Base-by-base conservation (phyloP, 2,797 vertebrate species). In the Ctenopoma multispine region DNA sequence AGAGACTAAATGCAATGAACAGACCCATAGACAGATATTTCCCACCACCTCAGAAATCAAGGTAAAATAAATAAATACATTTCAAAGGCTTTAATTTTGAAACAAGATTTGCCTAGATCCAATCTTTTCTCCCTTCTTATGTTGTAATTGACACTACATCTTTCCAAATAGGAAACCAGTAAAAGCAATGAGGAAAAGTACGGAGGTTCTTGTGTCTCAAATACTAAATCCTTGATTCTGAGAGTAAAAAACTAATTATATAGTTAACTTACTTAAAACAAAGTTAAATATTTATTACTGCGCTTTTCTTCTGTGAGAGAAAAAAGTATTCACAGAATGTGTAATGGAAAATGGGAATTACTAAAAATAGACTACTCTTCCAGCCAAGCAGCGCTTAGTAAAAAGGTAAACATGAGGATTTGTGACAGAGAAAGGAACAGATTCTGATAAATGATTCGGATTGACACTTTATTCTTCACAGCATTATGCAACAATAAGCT, bases 401-500 rank as follows among this genome's bases (percentile, higher is more conserved):
- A 68, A 64, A 74, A 43, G 44, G 47, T 48, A 62, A 69, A 50
- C 5, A 18, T 44, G 1, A 44, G 5, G 4, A 4, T 63, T 13
- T 51, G 43, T 44, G 27, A 49, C 21, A 51, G 66, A 58, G 4
- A 64, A 36, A 64, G 15, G 60, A 2, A 63, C 7, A 41, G 11
- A 49, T 56, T 68, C 43, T 63, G 2, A 48, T 43, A 10, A 49
- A 57, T 70, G 3, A 40, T 43, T 80, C 47, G 29, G 72, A 89
- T 82, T 67, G 69, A 92, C 87, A 89, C 77, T 92, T 94, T 94
- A 94, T 94, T 93, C 81, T 86, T 92, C 82, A 92, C 87, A 88
- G 88, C 89, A 91, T 90, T 87, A 79, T 84, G 83, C 82, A 90
- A 91, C 84, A 75, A 89, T 80, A 80, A 84, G 81, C 90, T 92